These are phyloP conservation scores for Pontoporia blainvillei DNA, from an alignment of 2,113 vertebrate genomes.

Conservation along the genomic window DNA sequence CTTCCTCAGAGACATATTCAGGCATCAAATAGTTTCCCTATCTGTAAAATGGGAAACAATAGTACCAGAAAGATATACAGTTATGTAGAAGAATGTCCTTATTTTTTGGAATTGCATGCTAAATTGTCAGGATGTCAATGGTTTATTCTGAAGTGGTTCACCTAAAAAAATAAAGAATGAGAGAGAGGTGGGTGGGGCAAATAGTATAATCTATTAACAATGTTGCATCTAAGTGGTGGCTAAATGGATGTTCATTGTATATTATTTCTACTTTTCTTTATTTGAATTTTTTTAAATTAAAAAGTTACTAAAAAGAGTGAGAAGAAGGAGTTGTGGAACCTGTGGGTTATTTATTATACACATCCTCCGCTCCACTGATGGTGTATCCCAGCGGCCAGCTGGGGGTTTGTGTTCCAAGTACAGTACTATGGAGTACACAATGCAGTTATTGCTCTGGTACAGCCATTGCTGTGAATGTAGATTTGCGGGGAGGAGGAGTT, in stretches of 20 bases:
- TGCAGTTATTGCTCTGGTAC: neutral
- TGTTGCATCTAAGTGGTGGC: neutral
- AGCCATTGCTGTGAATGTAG: neutral
- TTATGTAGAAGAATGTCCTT: neutral
- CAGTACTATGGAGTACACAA: neutral
- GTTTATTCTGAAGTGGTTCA: neutral
- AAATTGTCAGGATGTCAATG: neutral
- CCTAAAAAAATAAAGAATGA: neutral
- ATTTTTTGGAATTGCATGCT: neutral
- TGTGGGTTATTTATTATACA: neutral
- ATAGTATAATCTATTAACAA: neutral
- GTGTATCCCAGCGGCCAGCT: neutral
- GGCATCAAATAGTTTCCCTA: neutral
- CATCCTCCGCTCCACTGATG: too few relatives aligned
- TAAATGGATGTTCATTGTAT: neutral
- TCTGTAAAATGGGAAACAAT: neutral
- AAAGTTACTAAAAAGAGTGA: neutral
- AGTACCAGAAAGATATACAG: neutral
- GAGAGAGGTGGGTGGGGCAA: neutral
- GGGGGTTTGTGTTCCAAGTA: neutral
- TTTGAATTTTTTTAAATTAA: neutral
- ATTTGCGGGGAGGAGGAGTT: neutral
- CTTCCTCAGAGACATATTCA: neutral
- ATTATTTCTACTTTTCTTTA: neutral
- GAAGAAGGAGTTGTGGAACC: neutral